These are phyloP conservation scores for Heliconius ismenius DNA, from an alignment of 2,888 invertebrate genomes.

Conservation along the genomic window DNA sequence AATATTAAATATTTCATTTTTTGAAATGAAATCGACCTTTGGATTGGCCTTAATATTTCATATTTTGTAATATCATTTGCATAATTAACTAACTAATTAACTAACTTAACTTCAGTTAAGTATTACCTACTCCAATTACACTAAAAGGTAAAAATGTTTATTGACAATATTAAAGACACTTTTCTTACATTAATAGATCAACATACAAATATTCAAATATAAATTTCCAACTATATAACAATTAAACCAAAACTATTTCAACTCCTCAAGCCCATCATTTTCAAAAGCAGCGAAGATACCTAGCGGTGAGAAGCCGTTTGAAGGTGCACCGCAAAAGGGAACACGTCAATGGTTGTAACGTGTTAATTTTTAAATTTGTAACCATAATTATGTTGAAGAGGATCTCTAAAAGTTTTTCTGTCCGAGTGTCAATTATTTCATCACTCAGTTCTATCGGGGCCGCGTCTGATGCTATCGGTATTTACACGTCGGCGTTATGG, in stretches of 20 bases:
- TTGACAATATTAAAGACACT: too few relatives aligned
- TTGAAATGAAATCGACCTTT: too few relatives aligned
- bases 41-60: too few relatives aligned
- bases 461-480: constrained; percentile 51
- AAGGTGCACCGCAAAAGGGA: constrained; percentile 30
- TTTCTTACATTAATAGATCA: background rate
- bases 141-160: too few relatives aligned
- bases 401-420: constrained; percentile 56
- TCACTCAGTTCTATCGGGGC: constrained; percentile 59
- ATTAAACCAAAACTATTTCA: background rate
- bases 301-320: constrained; percentile 16
- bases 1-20: too few relatives aligned
- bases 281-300: background rate
- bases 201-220: background rate
- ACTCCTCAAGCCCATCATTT: constrained; percentile 3
- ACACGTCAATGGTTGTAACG: constrained; percentile 46
- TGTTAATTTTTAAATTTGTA: constrained; percentile 50
- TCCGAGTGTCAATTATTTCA: constrained; percentile 74
- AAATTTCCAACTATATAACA: background rate
- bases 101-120: too few relatives aligned
- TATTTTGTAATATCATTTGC: too few relatives aligned
- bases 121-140: too few relatives aligned
- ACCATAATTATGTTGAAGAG: constrained; percentile 50
- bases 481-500: constrained; percentile 60
- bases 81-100: too few relatives aligned